Percentiles rank a stretch among this genome's conserved stretches.
These are phyloP conservation scores for Sebastolobus alascanus DNA, from an alignment of 2,797 vertebrate genomes.

Conservation along the genomic window DNA sequence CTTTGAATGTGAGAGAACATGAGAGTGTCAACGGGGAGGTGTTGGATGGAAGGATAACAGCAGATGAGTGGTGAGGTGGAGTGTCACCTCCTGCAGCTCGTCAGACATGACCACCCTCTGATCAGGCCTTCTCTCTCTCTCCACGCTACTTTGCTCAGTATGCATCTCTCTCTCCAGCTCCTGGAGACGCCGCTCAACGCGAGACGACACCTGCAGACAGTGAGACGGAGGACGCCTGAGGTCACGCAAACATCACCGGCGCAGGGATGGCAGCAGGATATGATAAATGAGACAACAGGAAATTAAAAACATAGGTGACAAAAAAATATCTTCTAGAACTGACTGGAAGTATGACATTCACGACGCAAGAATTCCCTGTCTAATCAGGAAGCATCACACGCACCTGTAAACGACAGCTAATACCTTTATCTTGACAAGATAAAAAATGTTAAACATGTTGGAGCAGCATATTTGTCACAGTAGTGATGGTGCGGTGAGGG, in stretches of 20 bases:
- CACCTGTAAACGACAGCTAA: conserved; percentile 47
- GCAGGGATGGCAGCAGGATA: conserved; percentile 3
- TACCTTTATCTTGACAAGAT: conserved; percentile 68
- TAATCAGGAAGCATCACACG: conserved; percentile 56
- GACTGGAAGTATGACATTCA: conserved; percentile 23
- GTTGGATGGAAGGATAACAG: conserved; percentile 25
- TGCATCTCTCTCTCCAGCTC: conserved; percentile 91
- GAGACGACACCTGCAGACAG: conserved; percentile 87
- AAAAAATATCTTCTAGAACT: conserved; percentile 31
- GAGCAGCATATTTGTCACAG: conserved; percentile 41
- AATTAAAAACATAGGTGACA: conserved; percentile 56
- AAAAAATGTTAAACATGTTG: conserved; percentile 57
- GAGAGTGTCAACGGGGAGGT: conserved; percentile 8
- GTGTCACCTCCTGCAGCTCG: conserved; percentile 90
- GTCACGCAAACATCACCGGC: conserved; percentile 43
- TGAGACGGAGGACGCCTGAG: conserved; percentile 23
- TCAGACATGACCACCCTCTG: conserved; percentile 84
- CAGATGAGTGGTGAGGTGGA: conserved; percentile 25
- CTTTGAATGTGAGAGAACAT: conserved; percentile 9
- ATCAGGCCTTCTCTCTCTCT: conserved; percentile 80
- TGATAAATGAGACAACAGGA: conserved; percentile 66
- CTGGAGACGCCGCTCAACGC: conserved; percentile 90
- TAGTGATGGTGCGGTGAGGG: conserved; percentile 19
- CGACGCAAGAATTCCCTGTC: background rate
- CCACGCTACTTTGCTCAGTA: conserved; percentile 78